Evolutionary conservation across 2,797 vertebrate genomes (phyloP).

Genomic region (Centroberyx gerrardi): DNA sequence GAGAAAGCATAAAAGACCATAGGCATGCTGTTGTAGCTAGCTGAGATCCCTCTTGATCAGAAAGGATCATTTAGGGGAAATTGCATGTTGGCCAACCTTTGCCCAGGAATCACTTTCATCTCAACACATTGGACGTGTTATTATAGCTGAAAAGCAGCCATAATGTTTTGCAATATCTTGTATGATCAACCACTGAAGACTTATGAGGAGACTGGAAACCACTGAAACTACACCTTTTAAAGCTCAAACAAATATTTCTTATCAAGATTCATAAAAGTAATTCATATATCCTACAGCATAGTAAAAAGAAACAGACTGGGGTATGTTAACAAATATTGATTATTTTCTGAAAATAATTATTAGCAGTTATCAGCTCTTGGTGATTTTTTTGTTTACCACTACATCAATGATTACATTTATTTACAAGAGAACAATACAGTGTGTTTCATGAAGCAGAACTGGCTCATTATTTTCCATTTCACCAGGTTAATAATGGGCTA

Average conservation of each 20-base stretch:
- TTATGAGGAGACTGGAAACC: background rate
- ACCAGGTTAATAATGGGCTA: background rate
- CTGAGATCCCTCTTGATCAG: conserved; percentile 25
- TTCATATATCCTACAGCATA: too few relatives aligned
- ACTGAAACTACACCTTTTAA: background rate
- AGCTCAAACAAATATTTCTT: background rate
- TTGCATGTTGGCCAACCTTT: background rate
- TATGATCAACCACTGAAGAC: conserved; percentile 35
- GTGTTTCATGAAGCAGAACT: background rate
- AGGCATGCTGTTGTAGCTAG: background rate
- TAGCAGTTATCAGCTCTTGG: too few relatives aligned
- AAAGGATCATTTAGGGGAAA: conserved; percentile 16
- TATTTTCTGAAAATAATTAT: too few relatives aligned
- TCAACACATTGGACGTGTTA: background rate
- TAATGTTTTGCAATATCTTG: conserved; percentile 18
- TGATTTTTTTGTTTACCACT: too few relatives aligned
- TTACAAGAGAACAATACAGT: background rate
- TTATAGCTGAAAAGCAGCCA: background rate
- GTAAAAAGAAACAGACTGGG: too few relatives aligned
- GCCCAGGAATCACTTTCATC: background rate
- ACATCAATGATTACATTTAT: too few relatives aligned
- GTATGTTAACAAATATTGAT: too few relatives aligned
- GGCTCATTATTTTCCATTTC: background rate
- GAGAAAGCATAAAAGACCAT: background rate
- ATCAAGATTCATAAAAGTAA: background rate